A percentile compares a stretch with the other conserved stretches of the same genome.
Evolutionary conservation across 1,140 invertebrate species (phyloP).

Genomic region (Drosophila pandora): DNA sequence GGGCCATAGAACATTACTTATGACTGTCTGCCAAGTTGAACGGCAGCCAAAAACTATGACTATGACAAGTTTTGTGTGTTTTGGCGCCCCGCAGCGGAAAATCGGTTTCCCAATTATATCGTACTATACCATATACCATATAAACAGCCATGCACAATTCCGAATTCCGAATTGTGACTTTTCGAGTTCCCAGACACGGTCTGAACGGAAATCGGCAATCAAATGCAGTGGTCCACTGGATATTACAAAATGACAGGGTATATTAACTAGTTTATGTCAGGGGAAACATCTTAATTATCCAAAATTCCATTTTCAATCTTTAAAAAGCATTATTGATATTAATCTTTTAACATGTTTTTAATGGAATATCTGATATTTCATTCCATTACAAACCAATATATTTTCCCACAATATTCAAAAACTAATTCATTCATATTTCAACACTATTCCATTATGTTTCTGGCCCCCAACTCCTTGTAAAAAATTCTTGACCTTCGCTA

Average conservation of each 20-base stretch:
- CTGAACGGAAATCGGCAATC: conserved; percentile 50
- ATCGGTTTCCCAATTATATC: conserved; percentile 23
- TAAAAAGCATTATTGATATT: too few relatives aligned
- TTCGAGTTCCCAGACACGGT: conserved; percentile 4
- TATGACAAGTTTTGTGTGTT: conserved; percentile 40
- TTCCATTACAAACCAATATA: neutral
- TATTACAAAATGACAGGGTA: conserved; percentile 11
- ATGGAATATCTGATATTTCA: neutral
- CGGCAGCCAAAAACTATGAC: conserved; percentile 55
- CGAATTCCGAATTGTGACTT: conserved; percentile 12
- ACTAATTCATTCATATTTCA: conserved; percentile 5
- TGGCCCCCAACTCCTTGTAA: neutral
- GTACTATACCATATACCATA: neutral
- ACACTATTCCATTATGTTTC: neutral
- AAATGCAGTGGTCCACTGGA: conserved; percentile 38
- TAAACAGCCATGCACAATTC: conserved; percentile 24
- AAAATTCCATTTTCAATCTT: too few relatives aligned
- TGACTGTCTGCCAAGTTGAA: conserved; percentile 64
- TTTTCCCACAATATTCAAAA: neutral
- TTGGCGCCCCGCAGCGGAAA: conserved; percentile 32
- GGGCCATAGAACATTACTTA: conserved; percentile 54
- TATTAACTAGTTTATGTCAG: conserved; percentile 15
- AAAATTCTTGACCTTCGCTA: conserved; percentile 32
- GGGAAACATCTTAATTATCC: neutral
- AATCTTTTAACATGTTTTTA: neutral